Evolutionary conservation across 2,113 vertebrate genomes (phyloP), one percentile per base, ranked within the genome.

Genomic region (Oryzias javanicus): DNA sequence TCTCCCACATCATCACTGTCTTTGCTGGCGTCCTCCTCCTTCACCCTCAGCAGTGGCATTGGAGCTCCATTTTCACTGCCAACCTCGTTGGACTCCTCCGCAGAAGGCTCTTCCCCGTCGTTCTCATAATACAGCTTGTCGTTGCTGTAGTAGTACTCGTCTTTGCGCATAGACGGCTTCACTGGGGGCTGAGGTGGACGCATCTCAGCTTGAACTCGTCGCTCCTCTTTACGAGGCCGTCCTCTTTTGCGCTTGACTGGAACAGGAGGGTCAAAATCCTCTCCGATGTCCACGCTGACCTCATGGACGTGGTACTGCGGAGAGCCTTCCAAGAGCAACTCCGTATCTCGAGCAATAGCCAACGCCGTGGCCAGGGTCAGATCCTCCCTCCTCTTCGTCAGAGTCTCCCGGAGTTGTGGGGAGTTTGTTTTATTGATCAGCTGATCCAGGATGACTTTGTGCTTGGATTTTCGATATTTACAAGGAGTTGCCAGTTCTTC

Each of bases 351-450:
- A 10, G 61, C 60, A 0, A 86, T 68, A 3, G 50, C 14, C 27
- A 88, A 20, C 0, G 85, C 82, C 12, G 64, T 24, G 35, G 70
- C 58, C 58, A 88, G 22, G 6, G 80, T 81, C 47, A 86, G 60
- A 2, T 59, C 61, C 3, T 54, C 66, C 22, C 49, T 63, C 47
- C 70, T 72, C 42, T 14, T 8, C 29, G 78, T 46, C 12, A 86
- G 59, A 55, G 49, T 68, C 64, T 82, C 70, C 64, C 20, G 68
- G 22, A 87, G 73, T 13, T 50, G 76, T 1, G 57, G 67, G 20
- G 24, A 63, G 70, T 54, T 78, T 4, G 85, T 86, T 66, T 84
- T 84, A 29, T 69, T 55, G 8, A 83, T 82, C 60, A 89, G 62
- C 62, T 86, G 87, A 69, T 67, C 55, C 25, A 89, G 61, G 46